These are phyloP conservation scores for Eupelmus urozonus DNA, from an alignment of 2,888 invertebrate species.

Conservation along the genomic window DNA sequence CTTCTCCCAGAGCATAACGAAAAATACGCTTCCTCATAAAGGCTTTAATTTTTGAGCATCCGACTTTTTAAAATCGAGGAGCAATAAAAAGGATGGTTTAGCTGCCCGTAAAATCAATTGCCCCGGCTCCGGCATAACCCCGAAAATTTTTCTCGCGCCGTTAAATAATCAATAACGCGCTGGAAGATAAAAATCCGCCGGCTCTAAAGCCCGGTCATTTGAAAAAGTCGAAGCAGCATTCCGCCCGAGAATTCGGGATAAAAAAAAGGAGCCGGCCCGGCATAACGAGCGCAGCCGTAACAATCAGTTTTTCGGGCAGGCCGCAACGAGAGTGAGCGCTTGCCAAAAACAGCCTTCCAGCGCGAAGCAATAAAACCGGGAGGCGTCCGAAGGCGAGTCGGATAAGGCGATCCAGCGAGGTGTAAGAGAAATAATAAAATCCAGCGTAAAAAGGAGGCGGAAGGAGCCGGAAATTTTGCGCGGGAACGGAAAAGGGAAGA, in stretches of 20 bases:
- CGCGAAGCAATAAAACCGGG: background rate
- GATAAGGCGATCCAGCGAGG: background rate
- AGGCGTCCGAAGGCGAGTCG: background rate
- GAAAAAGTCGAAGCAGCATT: background rate
- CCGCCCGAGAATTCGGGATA: background rate
- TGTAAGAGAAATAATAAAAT: constrained; percentile 20
- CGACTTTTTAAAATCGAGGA: background rate
- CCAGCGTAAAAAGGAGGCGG: background rate
- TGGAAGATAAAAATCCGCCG: background rate
- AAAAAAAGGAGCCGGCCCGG: background rate
- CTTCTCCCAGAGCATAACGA: too few relatives aligned
- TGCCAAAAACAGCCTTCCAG: background rate
- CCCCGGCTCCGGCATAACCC: too few relatives aligned
- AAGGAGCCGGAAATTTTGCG: background rate
- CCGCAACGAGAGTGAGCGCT: background rate
- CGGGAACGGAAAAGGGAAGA: background rate
- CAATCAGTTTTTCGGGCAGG: background rate
- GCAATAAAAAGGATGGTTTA: background rate
- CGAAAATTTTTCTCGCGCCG: background rate
- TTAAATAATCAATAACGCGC: constrained; percentile 6
- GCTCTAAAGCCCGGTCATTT: background rate
- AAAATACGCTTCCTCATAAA: too few relatives aligned
- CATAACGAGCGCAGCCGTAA: background rate
- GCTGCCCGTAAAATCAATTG: background rate
- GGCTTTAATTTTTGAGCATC: too few relatives aligned